Base-by-base conservation (phyloP, 2,888 invertebrate genomes). In the Melinaea marsaeus region DNA sequence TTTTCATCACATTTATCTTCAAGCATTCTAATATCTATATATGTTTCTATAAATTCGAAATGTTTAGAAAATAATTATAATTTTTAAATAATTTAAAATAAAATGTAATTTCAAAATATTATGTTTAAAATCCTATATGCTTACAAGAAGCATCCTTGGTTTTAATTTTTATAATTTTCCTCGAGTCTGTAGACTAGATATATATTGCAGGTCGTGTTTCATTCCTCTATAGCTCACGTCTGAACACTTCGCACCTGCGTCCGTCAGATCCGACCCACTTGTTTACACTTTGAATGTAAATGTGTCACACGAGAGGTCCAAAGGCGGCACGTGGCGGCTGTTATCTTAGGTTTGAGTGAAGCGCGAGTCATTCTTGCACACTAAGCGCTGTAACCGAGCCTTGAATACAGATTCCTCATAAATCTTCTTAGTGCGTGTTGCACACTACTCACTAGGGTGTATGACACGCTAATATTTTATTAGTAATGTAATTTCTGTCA, bases 221-320 rank as follows among this genome's bases (percentile, higher is more conserved):
- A 70, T 73, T 76, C 76, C 79, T 80, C 73, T 51, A 51, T 32
- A 32, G 22, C 11, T 32, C 9, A 75, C 73, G 78, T 75, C 73
- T 76, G 71, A 72, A 71, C 66, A 65, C 65, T 63, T 68, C 70
- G 74, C 83, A 85, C 81, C 84, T 85, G 84, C 73, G 81, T 75
- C 74, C 74, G 66, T 71, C 58, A 59, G 56, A 66, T 64, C 65
- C 69, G 64, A 66, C 65, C 65, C 69, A 64, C 64, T 57, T 61
- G 68, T 73, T 78, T 76, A 76, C 78, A 74, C 76, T 73, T 73
- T 71, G 78, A 80, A 83, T 84, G 80, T 81, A 83, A 84, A 86
- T 83, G 83, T 80, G 81, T 81, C 81, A 80, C 77, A 69, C 63
- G 76, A 79, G 74, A 80, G 76, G 75, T 75, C 76, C 75, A 71